These are phyloP conservation scores for Nannoperca obscura DNA, from an alignment of 2,797 vertebrate genomes.

Conservation along the genomic window DNA sequence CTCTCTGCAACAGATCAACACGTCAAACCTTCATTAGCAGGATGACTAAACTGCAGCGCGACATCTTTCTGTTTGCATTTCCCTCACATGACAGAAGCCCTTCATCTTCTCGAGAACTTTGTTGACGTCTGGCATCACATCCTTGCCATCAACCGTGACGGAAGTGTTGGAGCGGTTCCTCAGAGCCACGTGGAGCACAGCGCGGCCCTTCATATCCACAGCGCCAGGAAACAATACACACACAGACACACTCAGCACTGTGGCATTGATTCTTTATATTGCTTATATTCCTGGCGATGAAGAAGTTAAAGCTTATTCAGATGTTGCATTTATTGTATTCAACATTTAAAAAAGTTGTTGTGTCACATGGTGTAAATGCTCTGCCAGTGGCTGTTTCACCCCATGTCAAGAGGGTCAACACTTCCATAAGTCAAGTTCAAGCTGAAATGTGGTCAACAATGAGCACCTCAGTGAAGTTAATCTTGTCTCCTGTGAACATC, in stretches of 20 bases:
- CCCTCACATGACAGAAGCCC: constrained; percentile 92
- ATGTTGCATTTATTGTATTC: neutral
- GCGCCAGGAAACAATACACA: constrained; percentile 18
- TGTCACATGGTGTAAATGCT: neutral
- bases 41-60: neutral
- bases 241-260: neutral
- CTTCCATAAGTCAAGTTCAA: neutral
- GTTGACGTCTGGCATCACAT: constrained; percentile 96
- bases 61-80: neutral
- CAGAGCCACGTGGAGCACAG: constrained; percentile 95
- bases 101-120: constrained; percentile 97
- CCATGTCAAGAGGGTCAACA: constrained; percentile 26
- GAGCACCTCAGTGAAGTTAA: constrained; percentile 97
- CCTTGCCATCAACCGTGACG: constrained; percentile 90
- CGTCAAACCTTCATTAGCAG: neutral
- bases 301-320: neutral
- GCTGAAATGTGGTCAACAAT: constrained; percentile 7
- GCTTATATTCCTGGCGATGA: neutral
- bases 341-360: neutral
- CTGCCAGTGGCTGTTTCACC: constrained; percentile 3
- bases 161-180: constrained; percentile 94
- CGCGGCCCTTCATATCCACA: constrained; percentile 86
- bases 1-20: constrained; percentile 82
- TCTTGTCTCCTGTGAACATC: constrained; percentile 96
- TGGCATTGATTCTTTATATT: neutral